A percentile compares a stretch with the other conserved stretches of the same genome.
phyloP scores from a whole-genome alignment of 2,113 vertebrate species.

The Mirounga angustirostris region DNA sequence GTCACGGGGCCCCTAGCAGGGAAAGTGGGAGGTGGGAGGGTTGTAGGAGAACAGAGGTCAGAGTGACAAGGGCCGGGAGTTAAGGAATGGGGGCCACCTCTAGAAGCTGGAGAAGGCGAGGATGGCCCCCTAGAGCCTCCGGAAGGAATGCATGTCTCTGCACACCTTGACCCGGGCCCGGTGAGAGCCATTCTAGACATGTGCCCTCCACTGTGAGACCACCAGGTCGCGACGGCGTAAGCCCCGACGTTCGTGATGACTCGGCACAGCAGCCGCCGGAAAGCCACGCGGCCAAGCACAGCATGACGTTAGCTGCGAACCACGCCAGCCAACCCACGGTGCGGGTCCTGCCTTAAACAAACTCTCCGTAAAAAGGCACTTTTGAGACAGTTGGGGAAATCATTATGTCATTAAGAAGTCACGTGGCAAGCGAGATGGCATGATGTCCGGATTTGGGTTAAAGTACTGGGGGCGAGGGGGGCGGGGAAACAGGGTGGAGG shows the following conservation, averaged over 20 bases:
- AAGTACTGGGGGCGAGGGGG: background rate
- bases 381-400: background rate
- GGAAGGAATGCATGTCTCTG: background rate
- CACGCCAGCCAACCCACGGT: fast-evolving
- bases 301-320: fast-evolving
- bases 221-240: background rate
- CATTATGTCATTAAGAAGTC: background rate
- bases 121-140: background rate
- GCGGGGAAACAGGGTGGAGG: background rate
- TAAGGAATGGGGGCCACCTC: background rate
- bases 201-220: no score
- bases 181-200: background rate
- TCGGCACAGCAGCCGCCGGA: no score
- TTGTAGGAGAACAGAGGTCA: background rate
- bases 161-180: background rate
- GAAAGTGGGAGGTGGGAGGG: background rate
- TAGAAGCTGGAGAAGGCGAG: background rate
- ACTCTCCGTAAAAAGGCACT: background rate
- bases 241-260: no score
- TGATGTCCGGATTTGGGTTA: no score
- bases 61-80: no score
- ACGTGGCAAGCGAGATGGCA: background rate
- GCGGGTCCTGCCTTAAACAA: background rate
- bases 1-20: background rate
- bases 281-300: fast-evolving